phyloP scores from a whole-genome alignment of 2,888 invertebrate species.

The Trissonchulus latispiculum region DNA sequence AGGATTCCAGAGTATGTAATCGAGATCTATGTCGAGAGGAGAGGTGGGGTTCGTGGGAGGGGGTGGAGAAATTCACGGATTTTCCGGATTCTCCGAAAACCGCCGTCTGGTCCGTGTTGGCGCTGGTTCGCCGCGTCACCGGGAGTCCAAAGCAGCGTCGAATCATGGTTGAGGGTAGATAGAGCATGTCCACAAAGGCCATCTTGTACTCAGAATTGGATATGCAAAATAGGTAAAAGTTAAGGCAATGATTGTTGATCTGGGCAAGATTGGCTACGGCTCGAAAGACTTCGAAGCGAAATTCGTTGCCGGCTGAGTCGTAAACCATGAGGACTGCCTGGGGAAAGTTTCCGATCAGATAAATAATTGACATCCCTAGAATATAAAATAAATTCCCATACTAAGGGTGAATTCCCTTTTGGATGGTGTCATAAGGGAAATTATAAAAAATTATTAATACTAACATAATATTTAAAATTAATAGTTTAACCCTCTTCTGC shows the following conservation, averaged over 20 bases:
- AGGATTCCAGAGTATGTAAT: too few relatives aligned
- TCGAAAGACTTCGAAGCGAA: constrained; percentile 31
- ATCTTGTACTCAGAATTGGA: constrained; percentile 35
- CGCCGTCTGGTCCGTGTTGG: not conserved
- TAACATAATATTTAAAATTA: too few relatives aligned
- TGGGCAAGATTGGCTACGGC: constrained; percentile 38
- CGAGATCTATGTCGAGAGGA: too few relatives aligned
- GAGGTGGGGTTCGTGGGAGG: too few relatives aligned
- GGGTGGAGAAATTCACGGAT: too few relatives aligned
- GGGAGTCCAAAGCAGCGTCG: not conserved
- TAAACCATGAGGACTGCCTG: constrained; percentile 39
- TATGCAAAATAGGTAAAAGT: constrained; percentile 43
- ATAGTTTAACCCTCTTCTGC: too few relatives aligned
- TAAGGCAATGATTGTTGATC: constrained; percentile 40
- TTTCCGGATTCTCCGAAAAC: too few relatives aligned
- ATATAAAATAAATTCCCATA: not conserved
- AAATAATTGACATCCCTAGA: constrained; percentile 36
- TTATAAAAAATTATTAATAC: too few relatives aligned
- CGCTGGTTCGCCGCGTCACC: not conserved
- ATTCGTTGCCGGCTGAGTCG: constrained; percentile 28
- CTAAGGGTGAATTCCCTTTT: too few relatives aligned
- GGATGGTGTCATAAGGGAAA: too few relatives aligned
- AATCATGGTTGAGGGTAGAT: not conserved
- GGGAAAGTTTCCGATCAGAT: constrained; percentile 38
- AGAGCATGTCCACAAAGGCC: constrained; percentile 6